Base-by-base conservation (phyloP, 1,140 invertebrate genomes). In the Drosophila obscura region DNA sequence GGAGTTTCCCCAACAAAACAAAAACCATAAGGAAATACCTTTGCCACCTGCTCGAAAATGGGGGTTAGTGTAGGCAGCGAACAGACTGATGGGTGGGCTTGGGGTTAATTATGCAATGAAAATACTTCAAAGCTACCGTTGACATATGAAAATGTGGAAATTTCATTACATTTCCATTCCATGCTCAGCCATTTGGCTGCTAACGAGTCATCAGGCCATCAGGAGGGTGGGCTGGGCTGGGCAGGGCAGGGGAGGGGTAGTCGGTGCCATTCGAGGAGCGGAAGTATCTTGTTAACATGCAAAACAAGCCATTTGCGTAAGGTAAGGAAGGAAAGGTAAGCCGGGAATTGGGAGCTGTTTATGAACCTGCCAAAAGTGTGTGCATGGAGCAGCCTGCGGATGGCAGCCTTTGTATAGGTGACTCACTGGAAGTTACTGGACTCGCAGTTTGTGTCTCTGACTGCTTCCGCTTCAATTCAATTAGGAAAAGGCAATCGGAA, bases 201-300 rank as follows among this genome's bases (percentile, higher is more conserved):
- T 52, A 52, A 56, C 61, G 53, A 48, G 45, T n/a, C 45, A 64
- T 45, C 52, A 44, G 19, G 19, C 19, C 19, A 19, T 1, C 0
- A 19, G 19, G 19, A 1, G 0, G 19, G 19, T 19, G 19, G 19
- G 19, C 16, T 0, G 16, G 16, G 16, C 19, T 1, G 19, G 19
- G 19, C 19, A 19, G 19, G 19, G 1, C 19, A 19, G 1, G 19
- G 44, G 43, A 24, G 44, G 50, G 56, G 62, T 55, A 51, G 45
- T 55, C 53, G 48, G 76, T 73, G 82, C 61, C 71, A 82, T 78
- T 82, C 62, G 71, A 45, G 72, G 19, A 19, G 31, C 82, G 82
- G 82, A 87, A 88, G 83, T 87, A 88, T 87, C 82, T 87, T 88
- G 82, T 88, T 87, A 87, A 87, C 83, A 87, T 87, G 82, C 82